Evolutionary conservation across 2,888 invertebrate species (phyloP).

Genomic region (Pterostichus madidus): DNA sequence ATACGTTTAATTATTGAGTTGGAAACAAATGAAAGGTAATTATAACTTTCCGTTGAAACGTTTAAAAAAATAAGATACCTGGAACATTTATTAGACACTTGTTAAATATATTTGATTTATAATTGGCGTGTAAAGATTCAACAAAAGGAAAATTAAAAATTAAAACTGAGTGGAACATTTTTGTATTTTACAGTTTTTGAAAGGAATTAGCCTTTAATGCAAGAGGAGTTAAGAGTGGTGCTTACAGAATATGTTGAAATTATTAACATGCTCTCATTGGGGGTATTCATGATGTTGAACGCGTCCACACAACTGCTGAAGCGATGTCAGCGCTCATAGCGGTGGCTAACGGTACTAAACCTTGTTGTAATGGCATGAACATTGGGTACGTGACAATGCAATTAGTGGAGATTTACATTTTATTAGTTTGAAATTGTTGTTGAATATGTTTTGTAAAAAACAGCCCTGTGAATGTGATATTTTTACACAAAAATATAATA

Average conservation of each 20-base stretch:
- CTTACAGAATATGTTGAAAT: constrained; percentile 20
- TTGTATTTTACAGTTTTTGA: constrained; percentile 11
- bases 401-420: constrained; percentile 52
- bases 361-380: constrained; percentile 19
- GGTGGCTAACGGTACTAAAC: constrained; percentile 28
- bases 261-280: constrained; percentile 21
- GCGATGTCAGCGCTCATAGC: constrained; percentile 12
- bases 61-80: neutral
- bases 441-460: constrained; percentile 16
- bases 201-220: neutral
- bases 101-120: neutral
- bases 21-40: constrained; percentile 26
- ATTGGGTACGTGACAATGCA: constrained; percentile 42
- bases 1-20: constrained; percentile 32
- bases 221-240: constrained; percentile 5
- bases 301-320: constrained; percentile 39
- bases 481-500: constrained; percentile 15
- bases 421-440: constrained; percentile 48
- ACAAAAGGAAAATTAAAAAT: constrained; percentile 34
- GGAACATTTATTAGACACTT: constrained; percentile 1
- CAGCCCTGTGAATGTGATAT: neutral
- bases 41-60: neutral
- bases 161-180: constrained; percentile 9
- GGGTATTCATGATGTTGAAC: constrained; percentile 11
- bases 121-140: neutral